Percentiles rank a stretch among this genome's conserved stretches.
phyloP scores from a whole-genome alignment of 2,888 invertebrate genomes.

The Polia nebulosa region DNA sequence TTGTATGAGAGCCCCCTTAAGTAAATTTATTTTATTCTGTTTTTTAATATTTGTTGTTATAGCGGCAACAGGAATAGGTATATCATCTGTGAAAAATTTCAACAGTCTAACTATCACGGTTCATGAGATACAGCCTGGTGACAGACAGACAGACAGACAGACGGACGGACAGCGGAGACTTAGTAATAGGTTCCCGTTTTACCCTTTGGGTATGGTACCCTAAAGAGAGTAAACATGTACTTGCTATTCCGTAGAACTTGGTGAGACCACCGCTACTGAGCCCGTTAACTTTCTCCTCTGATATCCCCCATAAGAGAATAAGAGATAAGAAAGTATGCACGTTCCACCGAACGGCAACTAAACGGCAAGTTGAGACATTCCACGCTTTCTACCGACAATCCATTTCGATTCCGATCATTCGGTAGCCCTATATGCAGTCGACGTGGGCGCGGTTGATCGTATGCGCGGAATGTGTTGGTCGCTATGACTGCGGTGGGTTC shows the following conservation, averaged over 20 bases:
- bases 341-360: slow-evolving; percentile 32
- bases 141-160: too few relatives aligned
- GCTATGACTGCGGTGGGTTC: slow-evolving; percentile 58
- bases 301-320: slow-evolving; percentile 19
- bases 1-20: too few relatives aligned
- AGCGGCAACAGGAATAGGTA: too few relatives aligned
- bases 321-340: slow-evolving; percentile 16
- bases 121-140: too few relatives aligned
- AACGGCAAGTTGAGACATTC: slow-evolving; percentile 32
- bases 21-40: too few relatives aligned
- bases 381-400: slow-evolving; percentile 52
- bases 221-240: too few relatives aligned
- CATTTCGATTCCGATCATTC: slow-evolving; percentile 55
- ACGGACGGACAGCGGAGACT: too few relatives aligned
- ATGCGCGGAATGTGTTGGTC: slow-evolving; percentile 73
- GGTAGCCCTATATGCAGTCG: slow-evolving; percentile 46
- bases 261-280: not conserved
- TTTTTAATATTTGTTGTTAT: too few relatives aligned
- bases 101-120: too few relatives aligned
- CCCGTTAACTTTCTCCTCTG: slow-evolving; percentile 9
- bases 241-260: not conserved
- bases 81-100: too few relatives aligned
- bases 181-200: too few relatives aligned
- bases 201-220: too few relatives aligned
- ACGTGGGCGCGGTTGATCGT: slow-evolving; percentile 73